Evolutionary conservation across 2,113 vertebrate genomes (phyloP), one percentile per base, ranked within the genome.

Genomic region (Addax nasomaculatus): DNA sequence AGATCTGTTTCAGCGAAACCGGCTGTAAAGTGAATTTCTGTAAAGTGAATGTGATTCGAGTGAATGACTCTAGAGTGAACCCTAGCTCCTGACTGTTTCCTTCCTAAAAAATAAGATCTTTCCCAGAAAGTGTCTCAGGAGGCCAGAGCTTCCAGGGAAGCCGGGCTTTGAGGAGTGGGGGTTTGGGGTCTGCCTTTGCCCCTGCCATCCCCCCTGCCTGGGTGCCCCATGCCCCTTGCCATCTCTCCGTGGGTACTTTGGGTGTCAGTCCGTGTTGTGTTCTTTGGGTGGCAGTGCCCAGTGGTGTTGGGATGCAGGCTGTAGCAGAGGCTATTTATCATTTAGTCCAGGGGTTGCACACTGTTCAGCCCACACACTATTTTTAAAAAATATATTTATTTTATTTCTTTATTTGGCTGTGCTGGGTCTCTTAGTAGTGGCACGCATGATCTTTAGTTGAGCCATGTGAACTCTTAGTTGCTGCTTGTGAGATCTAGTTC

Each of bases 71-170:
- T 73, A 55, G 62, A 93, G 36, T 47, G 30, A 89, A 47, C 49
- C 29, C 23, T 90, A 43, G 80, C 97, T 96, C 43, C 47, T 62
- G 60, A 25, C 64, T 33, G 55, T 76, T 93, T 96, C 57, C 53
- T 95, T 83, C 89, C 85, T 95, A 64, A 94, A 80, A 96, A 58
- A 45, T 51, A 92, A 96, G 73, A 76, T 91, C 11, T 5, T 25
- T 73, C 36, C 49, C 29, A 80, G 87, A 92, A 96, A 64, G 51
- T 57, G n/a, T 57, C 70, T 57, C 57, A 89, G 93, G 64, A 93
- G 33, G 10, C 70, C 33, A 7, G 5, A 47, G 25, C 19, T 43
- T 81, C 17, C 60, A 73, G 78, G 62, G 80, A 7, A n/a, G 21
- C 57, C 12, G n/a, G 47, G 13, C 29, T 78, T 51, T 33, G 81